Percentiles rank a stretch among this genome's conserved stretches.
Conservation (phyloP, 2,888 invertebrate species). For the Polydrusus tereticollis region DNA sequence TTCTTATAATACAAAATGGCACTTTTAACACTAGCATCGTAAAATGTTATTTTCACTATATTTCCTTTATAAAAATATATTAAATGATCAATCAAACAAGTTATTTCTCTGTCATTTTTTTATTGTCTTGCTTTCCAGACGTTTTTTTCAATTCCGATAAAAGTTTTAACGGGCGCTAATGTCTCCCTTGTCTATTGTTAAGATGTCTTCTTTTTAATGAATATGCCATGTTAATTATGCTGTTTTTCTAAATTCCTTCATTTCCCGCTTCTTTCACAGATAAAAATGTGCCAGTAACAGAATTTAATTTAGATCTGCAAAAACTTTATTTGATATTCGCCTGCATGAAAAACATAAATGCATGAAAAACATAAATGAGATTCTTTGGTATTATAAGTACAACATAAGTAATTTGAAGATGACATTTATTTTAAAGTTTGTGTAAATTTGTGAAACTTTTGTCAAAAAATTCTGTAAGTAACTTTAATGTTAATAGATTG, state of each 20-base stretch:
- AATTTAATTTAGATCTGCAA: background rate
- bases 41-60: too few relatives aligned
- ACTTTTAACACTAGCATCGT: too few relatives aligned
- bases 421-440: too few relatives aligned
- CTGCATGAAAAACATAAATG: background rate
- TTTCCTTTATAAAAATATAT: background rate
- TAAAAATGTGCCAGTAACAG: background rate
- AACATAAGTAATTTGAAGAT: too few relatives aligned
- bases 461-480: too few relatives aligned
- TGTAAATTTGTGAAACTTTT: too few relatives aligned
- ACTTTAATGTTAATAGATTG: too few relatives aligned
- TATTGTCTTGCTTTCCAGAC: background rate
- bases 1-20: too few relatives aligned
- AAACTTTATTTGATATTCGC: background rate
- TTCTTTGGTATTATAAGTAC: too few relatives aligned
- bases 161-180: background rate
- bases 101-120: background rate
- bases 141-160: background rate
- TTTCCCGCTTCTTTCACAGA: background rate
- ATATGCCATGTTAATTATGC: conserved; percentile 4
- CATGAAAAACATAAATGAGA: too few relatives aligned
- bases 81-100: background rate
- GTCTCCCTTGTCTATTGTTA: background rate
- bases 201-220: background rate
- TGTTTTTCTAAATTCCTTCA: background rate